Conservation (phyloP, 2,888 invertebrate species). For the Andrena haemorrhoa region DNA sequence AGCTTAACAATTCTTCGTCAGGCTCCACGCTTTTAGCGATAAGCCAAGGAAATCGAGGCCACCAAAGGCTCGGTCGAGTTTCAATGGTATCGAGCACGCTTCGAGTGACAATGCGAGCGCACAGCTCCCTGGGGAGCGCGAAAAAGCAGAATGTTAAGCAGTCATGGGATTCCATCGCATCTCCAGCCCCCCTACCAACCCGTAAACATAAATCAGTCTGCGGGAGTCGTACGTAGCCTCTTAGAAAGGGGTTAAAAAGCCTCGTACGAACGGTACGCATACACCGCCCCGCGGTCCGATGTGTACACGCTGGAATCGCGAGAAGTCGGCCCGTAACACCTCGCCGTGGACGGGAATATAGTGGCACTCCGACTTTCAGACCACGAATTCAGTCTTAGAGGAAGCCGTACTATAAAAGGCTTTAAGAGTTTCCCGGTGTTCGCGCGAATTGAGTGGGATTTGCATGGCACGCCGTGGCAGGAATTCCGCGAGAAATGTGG, state of each 20-base stretch:
- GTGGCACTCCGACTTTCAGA: conserved; percentile 71
- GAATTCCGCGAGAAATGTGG: conserved; percentile 74
- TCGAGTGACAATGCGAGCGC: conserved; percentile 4
- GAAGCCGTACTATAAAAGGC: conserved; percentile 69
- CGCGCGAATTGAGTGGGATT: conserved; percentile 73
- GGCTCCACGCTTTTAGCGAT: not conserved
- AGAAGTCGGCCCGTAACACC: conserved; percentile 62
- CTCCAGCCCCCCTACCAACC: conserved; percentile 14
- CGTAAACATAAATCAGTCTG: conserved; percentile 69
- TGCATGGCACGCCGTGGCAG: conserved; percentile 73
- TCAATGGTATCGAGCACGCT: conserved; percentile 3
- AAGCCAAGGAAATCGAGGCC: not conserved
- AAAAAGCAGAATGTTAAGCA: conserved; percentile 42
- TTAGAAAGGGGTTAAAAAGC: conserved; percentile 68
- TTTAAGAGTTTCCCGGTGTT: conserved; percentile 74
- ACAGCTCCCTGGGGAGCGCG: conserved; percentile 9
- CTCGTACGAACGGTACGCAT: conserved; percentile 11
- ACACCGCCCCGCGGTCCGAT: not conserved
- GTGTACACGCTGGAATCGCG: conserved; percentile 52
- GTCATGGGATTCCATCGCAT: conserved; percentile 52
- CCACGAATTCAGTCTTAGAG: conserved; percentile 75
- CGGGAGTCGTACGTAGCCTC: conserved; percentile 57
- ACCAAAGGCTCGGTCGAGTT: conserved; percentile 12
- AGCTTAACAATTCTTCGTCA: not conserved
- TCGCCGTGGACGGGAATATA: conserved; percentile 53